Conservation (phyloP, 2,113 vertebrate genomes). For the Orcinus orca region DNA sequence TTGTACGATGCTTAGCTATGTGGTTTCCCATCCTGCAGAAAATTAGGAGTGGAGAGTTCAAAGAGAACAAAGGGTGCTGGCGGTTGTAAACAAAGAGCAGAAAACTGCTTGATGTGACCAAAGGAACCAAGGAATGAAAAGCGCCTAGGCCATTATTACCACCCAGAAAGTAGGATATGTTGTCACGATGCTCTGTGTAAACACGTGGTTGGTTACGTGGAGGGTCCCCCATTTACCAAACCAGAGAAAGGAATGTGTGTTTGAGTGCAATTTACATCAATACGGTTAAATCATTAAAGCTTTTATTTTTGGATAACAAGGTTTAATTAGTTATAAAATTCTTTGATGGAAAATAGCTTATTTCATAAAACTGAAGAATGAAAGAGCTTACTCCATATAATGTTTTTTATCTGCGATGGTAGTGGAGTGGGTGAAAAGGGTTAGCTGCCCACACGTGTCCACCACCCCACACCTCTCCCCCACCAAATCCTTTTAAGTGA, state of each 20-base stretch:
- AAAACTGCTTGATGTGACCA: neutral
- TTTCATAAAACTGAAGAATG: neutral
- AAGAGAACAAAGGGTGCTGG: neutral
- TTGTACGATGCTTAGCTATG: neutral
- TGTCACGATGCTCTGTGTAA: rapidly evolving
- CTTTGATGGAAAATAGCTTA: neutral
- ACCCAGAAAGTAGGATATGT: rapidly evolving
- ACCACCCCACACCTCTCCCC: no score
- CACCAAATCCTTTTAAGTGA: neutral
- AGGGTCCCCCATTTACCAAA: neutral
- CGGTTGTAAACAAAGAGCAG: neutral
- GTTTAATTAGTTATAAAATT: neutral
- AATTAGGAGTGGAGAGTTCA: neutral
- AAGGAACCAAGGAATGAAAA: neutral
- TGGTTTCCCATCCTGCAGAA: neutral
- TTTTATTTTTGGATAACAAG: neutral
- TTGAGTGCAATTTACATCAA: neutral
- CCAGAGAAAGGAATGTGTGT: neutral
- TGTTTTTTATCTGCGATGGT: neutral
- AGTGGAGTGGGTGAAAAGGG: no score
- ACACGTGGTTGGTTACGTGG: rapidly evolving
- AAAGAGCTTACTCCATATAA: no score
- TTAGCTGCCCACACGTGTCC: neutral
- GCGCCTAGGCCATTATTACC: neutral
- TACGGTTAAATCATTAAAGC: neutral